Percentiles rank a stretch among this genome's conserved stretches.
Evolutionary conservation across 2,888 invertebrate genomes (phyloP).

Genomic region (Caenorhabditis virilis): DNA sequence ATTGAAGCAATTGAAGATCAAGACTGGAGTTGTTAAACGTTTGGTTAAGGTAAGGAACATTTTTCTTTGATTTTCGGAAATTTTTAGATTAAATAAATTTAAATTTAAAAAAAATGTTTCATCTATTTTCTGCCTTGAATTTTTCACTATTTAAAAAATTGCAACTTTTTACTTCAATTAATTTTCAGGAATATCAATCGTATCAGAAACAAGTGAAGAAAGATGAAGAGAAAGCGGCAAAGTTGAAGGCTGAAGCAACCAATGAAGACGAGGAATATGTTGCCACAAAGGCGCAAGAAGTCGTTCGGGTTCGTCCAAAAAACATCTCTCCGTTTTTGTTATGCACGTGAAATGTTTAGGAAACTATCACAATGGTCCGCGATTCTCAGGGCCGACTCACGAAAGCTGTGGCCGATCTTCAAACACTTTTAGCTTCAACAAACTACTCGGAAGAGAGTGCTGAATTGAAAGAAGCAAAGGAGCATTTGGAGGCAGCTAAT

Average conservation of each 20-base stretch:
- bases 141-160: not conserved
- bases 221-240: slow-evolving; percentile 30
- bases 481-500: slow-evolving; percentile 9
- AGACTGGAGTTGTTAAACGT: slow-evolving; percentile 46
- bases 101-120: not conserved
- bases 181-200: slow-evolving; percentile 38
- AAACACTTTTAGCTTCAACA: slow-evolving; percentile 3
- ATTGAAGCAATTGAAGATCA: slow-evolving; percentile 46
- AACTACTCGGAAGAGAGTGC: slow-evolving; percentile 9
- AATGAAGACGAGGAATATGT: slow-evolving; percentile 50
- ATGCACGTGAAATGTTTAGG: slow-evolving; percentile 14
- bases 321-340: not conserved
- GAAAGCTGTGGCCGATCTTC: slow-evolving; percentile 26
- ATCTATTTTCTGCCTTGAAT: no score
- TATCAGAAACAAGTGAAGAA: slow-evolving; percentile 43
- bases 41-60: slow-evolving; percentile 48
- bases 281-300: slow-evolving; percentile 47
- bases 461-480: slow-evolving; percentile 21
- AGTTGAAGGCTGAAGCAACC: slow-evolving; percentile 36
- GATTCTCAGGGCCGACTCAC: slow-evolving; percentile 25
- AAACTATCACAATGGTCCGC: slow-evolving; percentile 48
- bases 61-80: no score
- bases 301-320: slow-evolving; percentile 19
- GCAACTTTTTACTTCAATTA: no score
- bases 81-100: not conserved